Base-by-base conservation (phyloP, 1,140 invertebrate genomes). In the Maconellicoccus hirsutus region DNA sequence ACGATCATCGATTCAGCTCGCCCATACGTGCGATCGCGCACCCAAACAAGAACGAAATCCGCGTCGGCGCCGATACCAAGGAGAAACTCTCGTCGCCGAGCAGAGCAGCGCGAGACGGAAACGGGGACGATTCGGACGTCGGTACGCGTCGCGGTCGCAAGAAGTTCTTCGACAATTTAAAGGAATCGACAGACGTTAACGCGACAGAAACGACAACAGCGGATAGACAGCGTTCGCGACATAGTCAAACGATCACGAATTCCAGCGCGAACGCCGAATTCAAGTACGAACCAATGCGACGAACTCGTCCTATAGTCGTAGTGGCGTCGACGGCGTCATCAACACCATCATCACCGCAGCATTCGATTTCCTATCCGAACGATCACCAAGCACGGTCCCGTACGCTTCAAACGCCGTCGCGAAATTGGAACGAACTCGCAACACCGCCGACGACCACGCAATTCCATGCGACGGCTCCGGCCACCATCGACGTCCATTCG, bases 281-380 rank as follows among this genome's bases (percentile, higher is more conserved):
- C n/a, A n/a, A n/a, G n/a, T n/a, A n/a, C n/a, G n/a, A n/a, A n/a
- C n/a, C n/a, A n/a, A n/a, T n/a, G n/a, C n/a, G n/a, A n/a, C n/a
- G n/a, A n/a, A n/a, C n/a, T n/a, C n/a, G n/a, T n/a, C n/a, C n/a
- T n/a, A n/a, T n/a, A n/a, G n/a, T n/a, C n/a, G n/a, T n/a, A n/a
- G n/a, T n/a, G n/a, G n/a, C n/a, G n/a, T n/a, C n/a, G 29, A 12
- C 52, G 19, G 25, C 16, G 77, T 77, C 42, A 78, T 78, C 16
- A 76, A 79, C 6, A 77, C 79, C 14, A 79, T 80, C 73, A 78
- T 79, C 22, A 76, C 76, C 59, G 4, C 78, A 81, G 72, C 73
- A 79, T 70, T 75, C 80, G 16, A 78, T 79, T 70, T 29, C 75
- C 78, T 1, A 78, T 79, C 70, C 8, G n/a, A 8, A 42, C 39